Evolutionary conservation across 1,140 invertebrate species (phyloP).

Genomic region (Ridgeia piscesae): DNA sequence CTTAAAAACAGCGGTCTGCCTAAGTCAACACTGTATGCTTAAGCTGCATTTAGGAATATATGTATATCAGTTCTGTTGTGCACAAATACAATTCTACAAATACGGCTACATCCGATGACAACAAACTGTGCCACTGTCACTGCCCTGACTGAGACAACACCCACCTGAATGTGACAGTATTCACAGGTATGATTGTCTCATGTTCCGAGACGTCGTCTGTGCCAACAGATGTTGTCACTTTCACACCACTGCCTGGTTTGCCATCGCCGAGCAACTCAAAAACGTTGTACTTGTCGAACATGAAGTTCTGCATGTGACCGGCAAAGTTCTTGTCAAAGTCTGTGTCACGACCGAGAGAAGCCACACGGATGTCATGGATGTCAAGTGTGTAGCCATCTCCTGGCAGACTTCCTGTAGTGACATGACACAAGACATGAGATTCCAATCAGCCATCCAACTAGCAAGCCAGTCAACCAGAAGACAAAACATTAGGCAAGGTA

Average conservation of each 20-base stretch:
- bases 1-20: too few species aligned
- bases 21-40: too few species aligned
- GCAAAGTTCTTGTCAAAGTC: slow-evolving; percentile 35
- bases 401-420: slow-evolving; percentile 20
- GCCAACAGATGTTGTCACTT: neutral
- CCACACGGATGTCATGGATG: slow-evolving; percentile 34
- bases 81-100: neutral
- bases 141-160: neutral
- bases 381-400: slow-evolving; percentile 33
- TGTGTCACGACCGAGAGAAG: slow-evolving; percentile 19
- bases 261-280: slow-evolving; percentile 28
- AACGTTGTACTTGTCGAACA: slow-evolving; percentile 38
- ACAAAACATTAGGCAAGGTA: too few species aligned
- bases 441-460: too few species aligned
- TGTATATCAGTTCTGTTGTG: too few species aligned
- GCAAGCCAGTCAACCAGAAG: too few species aligned
- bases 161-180: neutral
- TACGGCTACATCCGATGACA: neutral
- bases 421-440: neutral
- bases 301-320: slow-evolving; percentile 47
- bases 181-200: neutral
- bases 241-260: neutral
- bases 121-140: neutral
- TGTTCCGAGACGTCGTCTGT: neutral
- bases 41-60: too few species aligned